phyloP scores from a whole-genome alignment of 2,797 vertebrate species.

The Sebastes kiyomatsui region DNA sequence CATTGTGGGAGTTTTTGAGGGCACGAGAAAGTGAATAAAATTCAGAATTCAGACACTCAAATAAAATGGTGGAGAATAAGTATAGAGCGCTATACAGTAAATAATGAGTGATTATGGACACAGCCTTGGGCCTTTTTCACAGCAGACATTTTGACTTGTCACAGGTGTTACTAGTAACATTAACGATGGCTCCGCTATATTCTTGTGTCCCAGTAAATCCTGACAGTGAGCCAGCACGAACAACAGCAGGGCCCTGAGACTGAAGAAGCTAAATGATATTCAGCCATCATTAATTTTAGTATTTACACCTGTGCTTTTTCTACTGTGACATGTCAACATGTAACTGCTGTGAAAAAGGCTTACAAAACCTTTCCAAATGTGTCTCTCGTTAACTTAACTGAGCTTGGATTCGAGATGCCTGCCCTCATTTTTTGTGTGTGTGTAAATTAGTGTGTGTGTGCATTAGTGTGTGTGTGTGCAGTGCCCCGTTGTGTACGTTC shows the following conservation, averaged over 20 bases:
- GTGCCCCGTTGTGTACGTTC: slow-evolving; percentile 2
- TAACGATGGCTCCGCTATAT: background rate
- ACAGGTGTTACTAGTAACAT: slow-evolving; percentile 1
- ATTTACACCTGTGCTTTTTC: background rate
- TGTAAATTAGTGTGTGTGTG: background rate
- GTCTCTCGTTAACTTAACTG: background rate
- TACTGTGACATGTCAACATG: background rate
- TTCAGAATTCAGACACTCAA: background rate
- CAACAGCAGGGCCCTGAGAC: background rate
- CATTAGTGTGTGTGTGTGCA: background rate
- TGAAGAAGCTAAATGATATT: background rate
- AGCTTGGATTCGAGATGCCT: background rate
- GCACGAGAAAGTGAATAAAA: too few relatives aligned
- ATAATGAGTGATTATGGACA: background rate
- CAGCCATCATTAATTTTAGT: background rate
- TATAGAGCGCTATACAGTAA: background rate
- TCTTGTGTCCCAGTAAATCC: background rate
- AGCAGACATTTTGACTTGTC: background rate
- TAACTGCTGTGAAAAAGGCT: background rate
- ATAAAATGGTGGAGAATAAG: background rate
- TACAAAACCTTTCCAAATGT: background rate
- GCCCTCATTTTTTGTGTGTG: background rate
- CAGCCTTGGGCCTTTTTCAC: background rate
- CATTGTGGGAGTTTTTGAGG: background rate
- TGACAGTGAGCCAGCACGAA: background rate